Base-by-base conservation (phyloP, 2,113 vertebrate species). In the Pelvicachromis taeniatus region DNA sequence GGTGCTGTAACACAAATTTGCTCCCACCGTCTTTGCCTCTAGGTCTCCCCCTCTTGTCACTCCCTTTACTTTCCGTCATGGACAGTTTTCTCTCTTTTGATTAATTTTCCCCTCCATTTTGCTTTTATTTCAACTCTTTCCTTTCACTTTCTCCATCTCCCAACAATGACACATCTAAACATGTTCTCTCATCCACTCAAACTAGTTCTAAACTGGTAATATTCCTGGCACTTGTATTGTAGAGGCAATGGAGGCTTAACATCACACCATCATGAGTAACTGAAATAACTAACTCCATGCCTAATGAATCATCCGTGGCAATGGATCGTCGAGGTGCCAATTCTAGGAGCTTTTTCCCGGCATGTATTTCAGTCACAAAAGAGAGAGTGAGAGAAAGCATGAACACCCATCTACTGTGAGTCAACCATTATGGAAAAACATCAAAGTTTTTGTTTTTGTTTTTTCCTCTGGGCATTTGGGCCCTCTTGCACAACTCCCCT, bases 261-360 rank as follows among this genome's bases (percentile, higher is more conserved):
- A 16, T 70, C 85, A 85, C 86, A 80, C 65, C 59, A 83, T 48
- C 59, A 45, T 89, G 89, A 93, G 87, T 88, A 92, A 95, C 73
- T 89, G 56, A 90, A 91, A 92, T 79, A 85, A 91, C 94, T 83
- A 89, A 89, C 54, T 82, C 81, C 78, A 45, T 29, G 52, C 82
- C 87, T 90, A 89, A 92, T 92, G 89, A 94, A 80, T 91, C 87
- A 90, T 89, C 80, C 53, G 91, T 93, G 90, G 93, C 87, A 85
- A 84, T 42, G 82, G 29, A 80, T 53, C 11, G 16, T 63, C 78
- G 73, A 88, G 88, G 88, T 90, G 88, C 85, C 89, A 85, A 77
- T 45, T 83, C 86, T 58, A 4, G 87, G 82, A 90, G 88, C 91
- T 78, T 82, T 88, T 95, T 94, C 94, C 94, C 90, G 92, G 86